Percentiles rank a stretch among this genome's conserved stretches.
Conservation (phyloP, 1,140 invertebrate species). For the Pseudomyrmex flavicornis region DNA sequence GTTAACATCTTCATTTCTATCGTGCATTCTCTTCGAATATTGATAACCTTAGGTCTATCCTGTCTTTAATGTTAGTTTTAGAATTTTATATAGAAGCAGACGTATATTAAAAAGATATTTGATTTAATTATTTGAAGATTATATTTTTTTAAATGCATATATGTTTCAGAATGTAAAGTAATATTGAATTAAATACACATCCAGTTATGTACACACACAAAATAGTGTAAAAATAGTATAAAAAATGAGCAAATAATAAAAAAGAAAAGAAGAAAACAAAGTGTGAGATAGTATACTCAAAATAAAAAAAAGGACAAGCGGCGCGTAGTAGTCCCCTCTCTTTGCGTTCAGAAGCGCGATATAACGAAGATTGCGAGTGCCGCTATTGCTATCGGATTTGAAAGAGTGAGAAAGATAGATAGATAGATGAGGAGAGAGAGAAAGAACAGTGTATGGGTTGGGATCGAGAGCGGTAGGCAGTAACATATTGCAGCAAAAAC, state of each 20-base stretch:
- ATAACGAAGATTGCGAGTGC: neutral
- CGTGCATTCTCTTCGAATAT: too few species aligned
- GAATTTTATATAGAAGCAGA: too few species aligned
- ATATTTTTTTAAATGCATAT: neutral
- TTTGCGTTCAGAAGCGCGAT: neutral
- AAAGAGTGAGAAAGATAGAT: neutral
- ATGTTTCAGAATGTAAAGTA: neutral
- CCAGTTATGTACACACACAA: neutral
- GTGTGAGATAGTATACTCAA: too few species aligned
- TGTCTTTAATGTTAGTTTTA: too few species aligned
- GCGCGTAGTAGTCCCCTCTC: neutral
- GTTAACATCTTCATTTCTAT: neutral
- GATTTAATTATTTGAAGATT: neutral
- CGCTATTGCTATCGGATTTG: constrained; percentile 17
- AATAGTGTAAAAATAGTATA: too few species aligned
- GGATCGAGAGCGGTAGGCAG: neutral
- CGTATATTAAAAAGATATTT: too few species aligned
- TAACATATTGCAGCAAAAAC: constrained; percentile 14
- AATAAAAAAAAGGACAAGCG: neutral
- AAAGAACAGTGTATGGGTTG: neutral
- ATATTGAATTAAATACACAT: neutral
- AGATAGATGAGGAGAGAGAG: neutral
- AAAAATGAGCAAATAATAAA: too few species aligned
- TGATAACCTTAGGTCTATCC: too few species aligned
- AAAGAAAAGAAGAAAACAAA: too few species aligned